A percentile compares a stretch with the other conserved stretches of the same genome.
Conservation (phyloP, 2,113 vertebrate genomes). For the Plestiodon gilberti region DNA sequence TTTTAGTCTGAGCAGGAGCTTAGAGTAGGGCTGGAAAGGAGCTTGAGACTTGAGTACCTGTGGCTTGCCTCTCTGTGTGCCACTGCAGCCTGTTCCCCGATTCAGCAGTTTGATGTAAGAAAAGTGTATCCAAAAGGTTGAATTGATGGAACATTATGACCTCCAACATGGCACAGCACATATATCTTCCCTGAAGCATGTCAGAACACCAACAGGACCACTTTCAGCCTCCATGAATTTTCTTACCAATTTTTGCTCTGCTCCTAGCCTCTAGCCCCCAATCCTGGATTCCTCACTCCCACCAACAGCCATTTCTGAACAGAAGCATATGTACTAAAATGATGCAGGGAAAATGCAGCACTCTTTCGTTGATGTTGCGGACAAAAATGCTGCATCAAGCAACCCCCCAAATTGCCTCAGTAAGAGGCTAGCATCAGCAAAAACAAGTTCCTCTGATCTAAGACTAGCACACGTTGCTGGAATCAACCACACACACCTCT, state of each 20-base stretch:
- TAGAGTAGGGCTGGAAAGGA: too few species aligned
- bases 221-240: not conserved
- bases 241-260: not conserved
- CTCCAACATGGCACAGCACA: too few species aligned
- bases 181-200: not conserved
- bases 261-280: not conserved
- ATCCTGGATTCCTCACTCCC: not conserved
- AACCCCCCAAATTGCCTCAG: not conserved
- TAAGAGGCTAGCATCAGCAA: not conserved
- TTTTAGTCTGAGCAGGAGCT: too few species aligned
- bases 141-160: too few species aligned
- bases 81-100: not conserved
- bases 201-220: not conserved
- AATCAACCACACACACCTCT: not conserved
- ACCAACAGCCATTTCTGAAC: not conserved
- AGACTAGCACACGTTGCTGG: not conserved
- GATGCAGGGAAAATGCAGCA: not conserved
- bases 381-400: not conserved
- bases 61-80: too few species aligned
- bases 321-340: not conserved
- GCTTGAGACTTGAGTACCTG: too few species aligned
- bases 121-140: not conserved
- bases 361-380: not conserved
- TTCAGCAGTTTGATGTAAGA: not conserved
- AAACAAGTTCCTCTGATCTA: not conserved